phyloP scores from a whole-genome alignment of 2,888 invertebrate genomes.

The Orthosia gothica region DNA sequence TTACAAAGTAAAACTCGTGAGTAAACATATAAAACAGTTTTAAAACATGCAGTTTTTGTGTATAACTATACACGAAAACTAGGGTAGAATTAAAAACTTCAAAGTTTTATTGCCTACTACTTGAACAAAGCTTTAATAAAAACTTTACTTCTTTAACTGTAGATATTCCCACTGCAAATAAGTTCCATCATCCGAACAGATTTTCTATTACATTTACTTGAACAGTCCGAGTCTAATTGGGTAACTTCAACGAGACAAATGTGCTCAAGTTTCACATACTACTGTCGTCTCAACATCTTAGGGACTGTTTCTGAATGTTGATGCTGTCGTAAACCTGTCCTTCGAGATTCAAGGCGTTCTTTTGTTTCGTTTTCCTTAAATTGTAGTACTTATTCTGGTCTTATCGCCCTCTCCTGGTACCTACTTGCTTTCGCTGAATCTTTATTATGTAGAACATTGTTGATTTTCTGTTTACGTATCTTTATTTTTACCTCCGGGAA shows the following conservation, averaged over 20 bases:
- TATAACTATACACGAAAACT: no score
- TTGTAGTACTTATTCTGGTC: not conserved
- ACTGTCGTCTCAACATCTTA: conserved; percentile 2
- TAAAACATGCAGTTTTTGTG: no score
- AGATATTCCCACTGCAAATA: not conserved
- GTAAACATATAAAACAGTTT: no score
- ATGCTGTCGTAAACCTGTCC: conserved; percentile 7
- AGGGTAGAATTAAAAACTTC: no score
- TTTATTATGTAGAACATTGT: not conserved
- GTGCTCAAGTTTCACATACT: conserved; percentile 25
- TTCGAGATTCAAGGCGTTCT: conserved; percentile 2
- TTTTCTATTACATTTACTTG: conserved; percentile 38
- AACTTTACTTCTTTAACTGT: not conserved
- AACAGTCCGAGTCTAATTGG: conserved; percentile 27
- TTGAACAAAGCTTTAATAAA: not conserved
- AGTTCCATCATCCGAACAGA: conserved; percentile 11
- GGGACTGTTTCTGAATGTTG: conserved; percentile 23
- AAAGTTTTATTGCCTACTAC: not conserved
- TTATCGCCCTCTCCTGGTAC: not conserved
- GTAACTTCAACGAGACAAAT: no score
- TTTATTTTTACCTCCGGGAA: not conserved
- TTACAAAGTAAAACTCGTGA: no score
- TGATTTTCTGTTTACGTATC: not conserved
- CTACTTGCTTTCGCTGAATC: not conserved
- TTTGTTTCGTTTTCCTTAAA: not conserved